Percentiles rank a stretch among this genome's conserved stretches.
Conservation (phyloP, 2,888 invertebrate genomes). For the Drosophila barbarae region DNA sequence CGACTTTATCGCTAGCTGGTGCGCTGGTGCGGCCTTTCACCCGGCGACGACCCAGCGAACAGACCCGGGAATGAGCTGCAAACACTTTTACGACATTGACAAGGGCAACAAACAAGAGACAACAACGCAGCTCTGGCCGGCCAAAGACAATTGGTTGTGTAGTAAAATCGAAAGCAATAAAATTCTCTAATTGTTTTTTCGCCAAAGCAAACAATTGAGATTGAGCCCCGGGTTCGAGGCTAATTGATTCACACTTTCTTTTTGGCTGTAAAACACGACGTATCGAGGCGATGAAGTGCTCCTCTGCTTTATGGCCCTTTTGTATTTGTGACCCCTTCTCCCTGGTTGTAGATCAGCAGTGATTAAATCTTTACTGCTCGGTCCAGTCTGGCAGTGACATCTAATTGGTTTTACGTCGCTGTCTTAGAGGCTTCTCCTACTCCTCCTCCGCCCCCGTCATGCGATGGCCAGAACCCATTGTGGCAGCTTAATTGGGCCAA, state of each 20-base stretch:
- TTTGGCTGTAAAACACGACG: slow-evolving; percentile 69
- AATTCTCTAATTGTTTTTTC: slow-evolving; percentile 70
- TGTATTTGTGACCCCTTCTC: slow-evolving; percentile 4
- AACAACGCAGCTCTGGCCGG: slow-evolving; percentile 13
- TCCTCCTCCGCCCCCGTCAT: neutral
- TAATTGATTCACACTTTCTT: slow-evolving; percentile 78
- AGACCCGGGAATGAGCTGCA: slow-evolving; percentile 38
- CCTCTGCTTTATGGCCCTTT: slow-evolving; percentile 37
- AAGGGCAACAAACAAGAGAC: slow-evolving; percentile 44
- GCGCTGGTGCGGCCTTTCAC: slow-evolving; percentile 55
- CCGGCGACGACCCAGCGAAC: slow-evolving; percentile 41
- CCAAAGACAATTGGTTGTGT: slow-evolving; percentile 23
- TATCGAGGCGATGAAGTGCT: slow-evolving; percentile 27
- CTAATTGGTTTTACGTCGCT: slow-evolving; percentile 33
- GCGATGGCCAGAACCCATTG: slow-evolving; percentile 6
- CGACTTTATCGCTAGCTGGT: slow-evolving; percentile 51
- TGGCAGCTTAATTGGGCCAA: slow-evolving; percentile 51
- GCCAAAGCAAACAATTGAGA: slow-evolving; percentile 65
- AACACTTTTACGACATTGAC: slow-evolving; percentile 68
- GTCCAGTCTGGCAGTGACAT: slow-evolving; percentile 49
- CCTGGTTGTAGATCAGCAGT: slow-evolving; percentile 40
- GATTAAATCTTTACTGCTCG: slow-evolving; percentile 64
- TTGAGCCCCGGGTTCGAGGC: slow-evolving; percentile 47
- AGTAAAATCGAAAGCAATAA: slow-evolving; percentile 65
- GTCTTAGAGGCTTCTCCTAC: neutral